Evolutionary conservation across 92 coral and sea anemone genomes (phyloP).

Genomic region (Epizoanthus stellaris): DNA sequence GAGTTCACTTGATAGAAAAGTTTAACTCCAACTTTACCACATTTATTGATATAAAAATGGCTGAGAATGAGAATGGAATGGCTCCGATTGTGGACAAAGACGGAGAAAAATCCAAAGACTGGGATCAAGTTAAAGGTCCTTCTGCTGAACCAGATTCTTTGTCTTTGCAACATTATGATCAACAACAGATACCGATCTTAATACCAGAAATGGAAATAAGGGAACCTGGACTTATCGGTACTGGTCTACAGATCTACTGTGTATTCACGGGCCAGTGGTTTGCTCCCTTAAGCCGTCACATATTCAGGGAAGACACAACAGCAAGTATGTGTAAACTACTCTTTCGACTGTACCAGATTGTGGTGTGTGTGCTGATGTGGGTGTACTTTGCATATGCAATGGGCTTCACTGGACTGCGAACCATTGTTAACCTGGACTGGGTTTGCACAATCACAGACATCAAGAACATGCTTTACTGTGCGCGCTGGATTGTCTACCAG

Average conservation of each 20-base stretch:
- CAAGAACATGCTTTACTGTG: slow-evolving; percentile 39
- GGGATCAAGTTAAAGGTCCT: not conserved
- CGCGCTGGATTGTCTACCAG: slow-evolving; percentile 47
- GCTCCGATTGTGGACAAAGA: not conserved
- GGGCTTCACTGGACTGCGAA: slow-evolving; percentile 38
- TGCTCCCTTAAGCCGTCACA: not conserved
- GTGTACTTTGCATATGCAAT: slow-evolving; percentile 46
- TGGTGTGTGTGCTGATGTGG: slow-evolving; percentile 39
- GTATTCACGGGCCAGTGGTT: slow-evolving; percentile 52
- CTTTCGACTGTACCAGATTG: slow-evolving; percentile 32
- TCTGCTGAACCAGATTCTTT: not conserved
- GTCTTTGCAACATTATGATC: no score
- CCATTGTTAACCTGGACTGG: slow-evolving; percentile 44
- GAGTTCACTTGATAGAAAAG: no score
- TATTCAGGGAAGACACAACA: not conserved
- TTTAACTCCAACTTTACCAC: no score
- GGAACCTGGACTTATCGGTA: not conserved
- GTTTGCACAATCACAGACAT: slow-evolving; percentile 52
- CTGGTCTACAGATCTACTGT: slow-evolving; percentile 16
- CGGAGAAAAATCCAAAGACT: not conserved
- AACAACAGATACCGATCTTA: not conserved
- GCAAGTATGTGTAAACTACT: not conserved
- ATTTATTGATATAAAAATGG: no score
- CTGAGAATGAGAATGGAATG: no score
- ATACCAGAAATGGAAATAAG: not conserved